Conservation (phyloP, 2,888 invertebrate species). For the Alloscopus bannaensis region DNA sequence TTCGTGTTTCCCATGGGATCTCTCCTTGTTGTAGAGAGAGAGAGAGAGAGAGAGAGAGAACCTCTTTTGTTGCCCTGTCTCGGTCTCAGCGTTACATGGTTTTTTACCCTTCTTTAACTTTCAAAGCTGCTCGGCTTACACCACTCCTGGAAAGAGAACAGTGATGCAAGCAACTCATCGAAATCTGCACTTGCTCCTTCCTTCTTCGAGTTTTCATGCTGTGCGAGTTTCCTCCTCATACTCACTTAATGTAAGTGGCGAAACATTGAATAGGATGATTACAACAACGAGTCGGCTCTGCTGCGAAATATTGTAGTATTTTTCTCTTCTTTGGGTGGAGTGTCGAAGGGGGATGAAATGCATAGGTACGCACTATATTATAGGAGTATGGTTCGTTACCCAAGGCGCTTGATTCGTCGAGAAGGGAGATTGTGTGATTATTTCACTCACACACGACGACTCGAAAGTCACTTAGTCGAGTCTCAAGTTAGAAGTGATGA, state of each 20-base stretch:
- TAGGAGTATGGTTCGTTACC: too few relatives aligned
- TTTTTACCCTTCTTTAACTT: slow-evolving; percentile 64
- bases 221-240: background rate
- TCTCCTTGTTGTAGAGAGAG: slow-evolving; percentile 41
- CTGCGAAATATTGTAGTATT: too few relatives aligned
- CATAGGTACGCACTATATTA: too few relatives aligned
- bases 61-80: slow-evolving; percentile 61
- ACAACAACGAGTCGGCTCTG: too few relatives aligned
- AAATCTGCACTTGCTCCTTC: slow-evolving; percentile 21
- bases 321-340: slow-evolving; percentile 12
- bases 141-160: slow-evolving; percentile 36
- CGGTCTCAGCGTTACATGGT: too few relatives aligned
- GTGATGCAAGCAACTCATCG: slow-evolving; percentile 46
- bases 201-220: slow-evolving; percentile 22
- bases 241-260: slow-evolving; percentile 49
- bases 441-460: background rate
- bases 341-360: too few relatives aligned
- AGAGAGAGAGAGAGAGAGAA: slow-evolving; percentile 41
- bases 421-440: too few relatives aligned
- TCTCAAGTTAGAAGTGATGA: slow-evolving; percentile 24
- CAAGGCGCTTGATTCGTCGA: too few relatives aligned
- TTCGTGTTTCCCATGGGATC: slow-evolving; percentile 72
- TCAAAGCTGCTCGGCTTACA: slow-evolving; percentile 47
- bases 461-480: slow-evolving; percentile 16
- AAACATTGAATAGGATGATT: slow-evolving; percentile 40